Conservation (phyloP, 2,888 invertebrate genomes). For the Lycophotia porphyrea region DNA sequence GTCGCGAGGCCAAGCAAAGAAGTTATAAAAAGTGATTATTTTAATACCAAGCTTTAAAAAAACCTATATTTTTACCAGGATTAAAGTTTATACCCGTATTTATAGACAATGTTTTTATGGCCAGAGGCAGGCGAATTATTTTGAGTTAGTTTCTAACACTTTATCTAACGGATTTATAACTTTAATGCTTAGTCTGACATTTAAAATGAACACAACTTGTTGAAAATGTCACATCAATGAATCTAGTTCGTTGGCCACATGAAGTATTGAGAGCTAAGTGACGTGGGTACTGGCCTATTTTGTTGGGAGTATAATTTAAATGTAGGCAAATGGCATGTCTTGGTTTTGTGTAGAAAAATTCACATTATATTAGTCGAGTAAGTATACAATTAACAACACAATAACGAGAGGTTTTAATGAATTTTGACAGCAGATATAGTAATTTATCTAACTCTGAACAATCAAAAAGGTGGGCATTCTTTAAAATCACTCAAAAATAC, state of each 20-base stretch:
- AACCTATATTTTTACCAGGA: neutral
- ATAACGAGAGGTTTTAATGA: neutral
- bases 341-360: neutral
- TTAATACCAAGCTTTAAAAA: neutral
- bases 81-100: neutral
- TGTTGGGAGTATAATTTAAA: neutral
- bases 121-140: neutral
- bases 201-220: neutral
- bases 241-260: neutral
- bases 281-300: neutral
- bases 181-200: neutral
- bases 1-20: neutral
- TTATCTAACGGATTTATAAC: neutral
- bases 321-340: neutral
- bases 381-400: no score
- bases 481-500: no score
- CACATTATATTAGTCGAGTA: neutral
- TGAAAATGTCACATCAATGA: conserved; percentile 1
- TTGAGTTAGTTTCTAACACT: neutral
- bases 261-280: neutral
- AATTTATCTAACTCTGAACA: no score
- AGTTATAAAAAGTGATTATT: neutral
- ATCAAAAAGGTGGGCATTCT: no score
- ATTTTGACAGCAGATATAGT: neutral
- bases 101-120: neutral